These are phyloP conservation scores for Lophura nycthemera DNA, from an alignment of 2,113 vertebrate genomes.

Conservation along the genomic window DNA sequence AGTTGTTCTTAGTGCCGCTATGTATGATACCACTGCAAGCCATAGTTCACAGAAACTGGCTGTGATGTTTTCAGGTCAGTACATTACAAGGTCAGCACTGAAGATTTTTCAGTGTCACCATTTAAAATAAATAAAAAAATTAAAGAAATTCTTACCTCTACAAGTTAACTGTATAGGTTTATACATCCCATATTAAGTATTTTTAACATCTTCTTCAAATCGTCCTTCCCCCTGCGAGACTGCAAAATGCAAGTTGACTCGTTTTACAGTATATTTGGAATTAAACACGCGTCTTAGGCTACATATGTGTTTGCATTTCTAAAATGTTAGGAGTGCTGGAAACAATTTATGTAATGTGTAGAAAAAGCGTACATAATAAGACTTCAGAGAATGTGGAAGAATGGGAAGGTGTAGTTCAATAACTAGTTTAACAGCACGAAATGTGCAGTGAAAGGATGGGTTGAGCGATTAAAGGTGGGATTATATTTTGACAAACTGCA, in stretches of 20 bases:
- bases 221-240: accelerated
- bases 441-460: background rate
- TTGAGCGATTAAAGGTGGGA: constrained; percentile 9
- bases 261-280: background rate
- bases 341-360: background rate
- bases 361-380: background rate
- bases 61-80: background rate
- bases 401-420: background rate
- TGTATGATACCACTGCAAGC: background rate
- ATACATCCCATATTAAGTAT: background rate
- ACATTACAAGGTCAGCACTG: background rate
- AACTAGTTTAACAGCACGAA: background rate
- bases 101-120: background rate
- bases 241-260: background rate
- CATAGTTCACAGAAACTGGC: background rate
- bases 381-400: background rate
- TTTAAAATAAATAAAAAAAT: background rate
- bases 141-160: background rate
- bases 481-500: constrained; percentile 1
- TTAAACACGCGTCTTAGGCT: background rate
- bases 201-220: background rate
- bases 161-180: background rate
- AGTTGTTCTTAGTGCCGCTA: accelerated
- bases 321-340: background rate
- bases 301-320: background rate